These are phyloP conservation scores for Atta colombica DNA, from an alignment of 1,140 invertebrate species.

Conservation along the genomic window DNA sequence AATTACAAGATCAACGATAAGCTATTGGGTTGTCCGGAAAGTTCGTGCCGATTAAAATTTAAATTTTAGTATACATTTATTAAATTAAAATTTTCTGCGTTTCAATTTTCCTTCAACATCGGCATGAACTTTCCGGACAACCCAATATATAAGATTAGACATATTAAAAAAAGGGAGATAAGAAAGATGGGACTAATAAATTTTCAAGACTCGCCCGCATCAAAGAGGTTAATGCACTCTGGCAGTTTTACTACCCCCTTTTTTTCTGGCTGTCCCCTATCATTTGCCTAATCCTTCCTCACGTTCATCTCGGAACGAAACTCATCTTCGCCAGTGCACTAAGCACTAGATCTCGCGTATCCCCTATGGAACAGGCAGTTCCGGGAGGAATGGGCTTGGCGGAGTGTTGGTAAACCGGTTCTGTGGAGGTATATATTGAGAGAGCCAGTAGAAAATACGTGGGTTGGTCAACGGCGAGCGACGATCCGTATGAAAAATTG, in stretches of 20 bases:
- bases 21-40: no score
- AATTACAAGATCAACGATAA: no score
- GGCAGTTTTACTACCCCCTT: slow-evolving; percentile 25
- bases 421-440: slow-evolving; percentile 31
- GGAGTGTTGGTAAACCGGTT: background rate
- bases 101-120: no score
- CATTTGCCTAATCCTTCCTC: slow-evolving; percentile 39
- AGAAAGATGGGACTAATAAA: slow-evolving; percentile 43
- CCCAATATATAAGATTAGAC: no score
- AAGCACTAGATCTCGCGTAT: background rate
- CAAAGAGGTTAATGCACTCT: slow-evolving; percentile 65
- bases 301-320: slow-evolving; percentile 26
- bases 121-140: no score
- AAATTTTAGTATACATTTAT: no score
- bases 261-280: background rate
- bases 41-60: no score
- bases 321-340: slow-evolving; percentile 30
- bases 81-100: no score
- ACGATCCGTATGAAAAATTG: slow-evolving; percentile 73
- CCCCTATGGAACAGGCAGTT: background rate
- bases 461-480: slow-evolving; percentile 31
- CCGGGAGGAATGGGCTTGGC: background rate
- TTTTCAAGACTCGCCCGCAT: slow-evolving; percentile 44
- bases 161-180: background rate
- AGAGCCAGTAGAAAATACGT: slow-evolving; percentile 21